Evolutionary conservation across 2,113 vertebrate species (phyloP).

Genomic region (Nycticorax nycticorax): DNA sequence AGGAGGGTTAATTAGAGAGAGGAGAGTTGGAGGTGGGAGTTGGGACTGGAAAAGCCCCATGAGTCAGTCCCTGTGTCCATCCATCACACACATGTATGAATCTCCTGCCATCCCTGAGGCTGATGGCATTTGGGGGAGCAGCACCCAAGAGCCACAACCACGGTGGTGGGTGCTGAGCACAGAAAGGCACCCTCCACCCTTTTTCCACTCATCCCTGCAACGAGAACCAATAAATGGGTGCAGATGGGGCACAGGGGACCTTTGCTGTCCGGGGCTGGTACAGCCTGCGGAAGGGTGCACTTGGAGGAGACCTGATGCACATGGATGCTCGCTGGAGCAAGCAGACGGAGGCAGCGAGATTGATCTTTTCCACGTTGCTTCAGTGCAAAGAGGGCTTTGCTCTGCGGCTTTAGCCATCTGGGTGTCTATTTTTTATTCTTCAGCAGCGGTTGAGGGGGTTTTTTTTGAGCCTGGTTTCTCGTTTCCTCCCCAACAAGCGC

Average conservation of each 20-base stretch:
- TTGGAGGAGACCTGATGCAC: neutral
- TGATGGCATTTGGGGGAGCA: neutral
- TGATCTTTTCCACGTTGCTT: neutral
- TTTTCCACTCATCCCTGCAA: neutral
- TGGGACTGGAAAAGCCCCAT: neutral
- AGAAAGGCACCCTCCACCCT: neutral
- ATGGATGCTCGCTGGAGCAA: neutral
- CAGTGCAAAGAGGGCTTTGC: neutral
- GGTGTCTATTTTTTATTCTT: neutral
- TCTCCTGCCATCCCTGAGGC: neutral
- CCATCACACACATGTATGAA: fast-evolving
- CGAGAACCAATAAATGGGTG: fast-evolving
- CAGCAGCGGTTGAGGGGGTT: fast-evolving
- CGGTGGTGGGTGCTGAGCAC: neutral
- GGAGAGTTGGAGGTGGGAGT: neutral
- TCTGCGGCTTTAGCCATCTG: neutral
- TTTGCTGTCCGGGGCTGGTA: neutral
- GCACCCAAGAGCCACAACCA: neutral
- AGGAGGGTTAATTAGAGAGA: neutral
- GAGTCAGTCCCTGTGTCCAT: neutral
- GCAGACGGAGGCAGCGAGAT: neutral
- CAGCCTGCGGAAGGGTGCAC: fast-evolving
- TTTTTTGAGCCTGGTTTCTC: neutral
- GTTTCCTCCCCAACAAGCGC: fast-evolving
- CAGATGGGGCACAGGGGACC: neutral